These are phyloP conservation scores for Trinorchestia longiramus DNA, from an alignment of 1,140 invertebrate genomes.

Conservation along the genomic window DNA sequence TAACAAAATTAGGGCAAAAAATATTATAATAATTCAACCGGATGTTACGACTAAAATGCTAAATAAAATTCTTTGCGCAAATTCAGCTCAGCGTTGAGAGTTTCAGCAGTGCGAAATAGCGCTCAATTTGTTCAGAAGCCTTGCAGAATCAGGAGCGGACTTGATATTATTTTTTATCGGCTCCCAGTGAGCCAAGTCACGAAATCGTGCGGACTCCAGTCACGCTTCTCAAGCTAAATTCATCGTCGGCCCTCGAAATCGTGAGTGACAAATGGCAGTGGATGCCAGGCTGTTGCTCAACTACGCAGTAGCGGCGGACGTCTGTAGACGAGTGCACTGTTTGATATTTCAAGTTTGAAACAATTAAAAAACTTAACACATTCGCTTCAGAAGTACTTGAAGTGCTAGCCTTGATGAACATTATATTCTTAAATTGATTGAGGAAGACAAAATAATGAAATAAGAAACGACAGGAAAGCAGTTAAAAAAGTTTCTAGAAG, in stretches of 20 bases:
- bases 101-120: neutral
- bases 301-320: slow-evolving; percentile 13
- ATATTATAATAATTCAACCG: neutral
- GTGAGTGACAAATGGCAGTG: slow-evolving; percentile 39
- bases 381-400: neutral
- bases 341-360: neutral
- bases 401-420: neutral
- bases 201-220: slow-evolving; percentile 27
- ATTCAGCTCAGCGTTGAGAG: neutral
- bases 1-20: neutral
- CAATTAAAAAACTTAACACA: neutral
- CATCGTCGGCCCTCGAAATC: slow-evolving; percentile 11
- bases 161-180: neutral
- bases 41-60: neutral
- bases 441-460: neutral
- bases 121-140: neutral
- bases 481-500: neutral
- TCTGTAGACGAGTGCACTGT: neutral
- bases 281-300: neutral
- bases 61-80: neutral
- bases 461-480: no score
- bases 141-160: slow-evolving; percentile 4
- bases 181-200: slow-evolving; percentile 33
- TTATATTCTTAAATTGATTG: neutral
- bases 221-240: slow-evolving; percentile 30